Conservation (phyloP, 1,140 invertebrate species). For the Uloborus diversus region DNA sequence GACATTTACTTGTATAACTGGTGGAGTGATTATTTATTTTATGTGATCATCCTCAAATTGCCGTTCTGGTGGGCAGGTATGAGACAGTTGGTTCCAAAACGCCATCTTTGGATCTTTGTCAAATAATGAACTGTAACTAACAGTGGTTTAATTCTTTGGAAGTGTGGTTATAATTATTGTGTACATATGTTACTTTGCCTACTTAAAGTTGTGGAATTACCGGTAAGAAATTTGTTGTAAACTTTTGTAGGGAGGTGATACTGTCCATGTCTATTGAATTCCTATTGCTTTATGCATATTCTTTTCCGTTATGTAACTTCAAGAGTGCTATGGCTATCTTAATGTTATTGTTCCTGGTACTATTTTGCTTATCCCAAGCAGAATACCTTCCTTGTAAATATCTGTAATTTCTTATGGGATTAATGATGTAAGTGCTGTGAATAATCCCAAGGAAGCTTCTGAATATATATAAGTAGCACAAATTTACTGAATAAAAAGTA, state of each 20-base stretch:
- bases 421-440: conserved; percentile 10
- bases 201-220: conserved; percentile 39
- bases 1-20: background rate
- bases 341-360: conserved; percentile 38
- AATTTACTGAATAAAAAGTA: conserved; percentile 41
- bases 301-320: conserved; percentile 19
- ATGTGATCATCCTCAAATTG: no score
- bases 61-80: no score
- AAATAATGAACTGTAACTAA: no score
- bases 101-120: no score
- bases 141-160: no score
- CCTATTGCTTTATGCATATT: conserved; percentile 25
- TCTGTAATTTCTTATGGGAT: conserved; percentile 42
- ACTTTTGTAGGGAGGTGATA: conserved; percentile 20
- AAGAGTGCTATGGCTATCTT: conserved; percentile 30
- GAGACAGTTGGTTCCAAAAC: no score
- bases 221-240: conserved; percentile 27
- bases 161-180: conserved; percentile 30
- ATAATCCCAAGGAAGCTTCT: conserved; percentile 39
- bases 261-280: conserved; percentile 26
- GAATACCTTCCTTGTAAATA: conserved; percentile 29
- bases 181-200: conserved; percentile 44
- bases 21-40: background rate
- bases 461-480: conserved; percentile 43
- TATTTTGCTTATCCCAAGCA: conserved; percentile 18